Evolutionary conservation across 2,888 invertebrate genomes (phyloP), one percentile per base, ranked within the genome.

Genomic region (Tanypteryx hageni): DNA sequence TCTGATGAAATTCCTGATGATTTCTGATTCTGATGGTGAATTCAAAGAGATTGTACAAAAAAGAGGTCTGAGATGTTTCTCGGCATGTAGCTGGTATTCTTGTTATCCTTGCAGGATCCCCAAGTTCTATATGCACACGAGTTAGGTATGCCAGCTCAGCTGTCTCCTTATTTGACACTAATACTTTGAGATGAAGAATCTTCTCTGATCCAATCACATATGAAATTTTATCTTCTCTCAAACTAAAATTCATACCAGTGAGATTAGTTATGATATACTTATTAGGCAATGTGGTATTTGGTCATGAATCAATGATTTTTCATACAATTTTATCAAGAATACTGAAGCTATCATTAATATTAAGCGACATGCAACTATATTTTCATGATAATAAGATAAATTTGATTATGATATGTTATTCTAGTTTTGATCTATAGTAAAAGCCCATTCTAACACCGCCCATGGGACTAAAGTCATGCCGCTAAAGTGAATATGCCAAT

Each of bases 71-170:
- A 82, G 93, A 92, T 18, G 93, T 86, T n/a, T 93, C 92, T 86
- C 93, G 93, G 92, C 94, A 94, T 89, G 92, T 93, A 27, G 93
- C 93, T 57, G 94, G 94, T 22, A 94, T 93, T 27, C 93, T 93
- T 27, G 93, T 92, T 92, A 94, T 93, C 61, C 94, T 94, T 16
- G 94, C 92, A 44, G 93, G 92, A 10, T 92, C 44, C 0, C 94
- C 94, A 57, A 94, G 92, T 16, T 92, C 93, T 16, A 95, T 86
- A 11, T 93, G 93, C 3, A 95, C 92, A 81, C 93, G 93, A 11
- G 94, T 93, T 64, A 94, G 93, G 92, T 94, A 95, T 9, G 95
- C 95, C 9, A 95, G 94, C 92, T 95, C 95, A 0, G 94, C 94
- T 11, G 76, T 3, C 4, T 76, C 27, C 0, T 93, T 92, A 93